phyloP scores from a whole-genome alignment of 2,797 vertebrate species.

The Eidolon dupreanum region DNA sequence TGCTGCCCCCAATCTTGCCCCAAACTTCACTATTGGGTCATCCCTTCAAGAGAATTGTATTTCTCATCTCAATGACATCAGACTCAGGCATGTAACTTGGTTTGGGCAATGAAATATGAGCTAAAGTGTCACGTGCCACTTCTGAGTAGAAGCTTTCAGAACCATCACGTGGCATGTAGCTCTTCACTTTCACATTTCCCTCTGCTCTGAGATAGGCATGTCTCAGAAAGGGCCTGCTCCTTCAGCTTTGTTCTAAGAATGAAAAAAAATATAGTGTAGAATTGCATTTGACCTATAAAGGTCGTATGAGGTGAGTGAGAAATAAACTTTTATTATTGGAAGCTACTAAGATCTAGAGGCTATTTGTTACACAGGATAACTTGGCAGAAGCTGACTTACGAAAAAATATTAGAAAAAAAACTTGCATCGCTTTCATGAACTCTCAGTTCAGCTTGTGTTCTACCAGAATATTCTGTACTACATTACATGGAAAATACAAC shows the following conservation, averaged over 20 bases:
- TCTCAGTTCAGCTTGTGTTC: not conserved
- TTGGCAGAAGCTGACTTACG: not conserved
- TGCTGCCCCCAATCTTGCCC: not conserved
- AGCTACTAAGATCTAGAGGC: not conserved
- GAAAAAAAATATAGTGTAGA: not conserved
- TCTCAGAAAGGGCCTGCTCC: not conserved
- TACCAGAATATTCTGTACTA: not conserved
- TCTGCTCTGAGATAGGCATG: not conserved
- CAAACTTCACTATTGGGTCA: not conserved
- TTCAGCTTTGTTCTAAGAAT: slow-evolving; percentile 4
- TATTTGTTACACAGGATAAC: not conserved
- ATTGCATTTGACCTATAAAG: not conserved
- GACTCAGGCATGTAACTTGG: not conserved
- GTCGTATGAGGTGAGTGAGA: not conserved
- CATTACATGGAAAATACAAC: not conserved
- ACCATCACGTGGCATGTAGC: too few relatives aligned
- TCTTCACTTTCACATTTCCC: not conserved
- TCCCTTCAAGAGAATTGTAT: not conserved
- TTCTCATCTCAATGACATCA: not conserved
- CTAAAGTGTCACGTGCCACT: not conserved
- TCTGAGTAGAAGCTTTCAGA: not conserved
- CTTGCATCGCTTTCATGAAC: not conserved
- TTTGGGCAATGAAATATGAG: not conserved
- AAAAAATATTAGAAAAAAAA: not conserved
- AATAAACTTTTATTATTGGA: not conserved